Percentiles rank a stretch among this genome's conserved stretches.
phyloP scores from a whole-genome alignment of 2,113 vertebrate species.

The Xiphorhynchus elegans region DNA sequence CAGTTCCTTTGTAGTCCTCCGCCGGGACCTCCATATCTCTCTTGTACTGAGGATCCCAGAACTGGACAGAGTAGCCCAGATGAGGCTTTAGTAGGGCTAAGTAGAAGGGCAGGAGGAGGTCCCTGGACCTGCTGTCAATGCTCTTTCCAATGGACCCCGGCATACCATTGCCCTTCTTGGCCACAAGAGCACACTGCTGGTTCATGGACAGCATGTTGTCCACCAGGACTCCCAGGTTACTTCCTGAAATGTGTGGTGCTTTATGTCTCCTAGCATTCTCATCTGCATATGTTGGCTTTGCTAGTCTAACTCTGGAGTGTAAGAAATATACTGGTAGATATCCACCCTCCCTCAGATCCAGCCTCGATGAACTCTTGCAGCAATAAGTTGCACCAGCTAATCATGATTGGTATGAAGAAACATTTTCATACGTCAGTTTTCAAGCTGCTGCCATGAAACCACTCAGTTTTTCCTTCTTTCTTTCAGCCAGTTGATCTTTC shows the following conservation, averaged over 20 bases:
- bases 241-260: neutral
- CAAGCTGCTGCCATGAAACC: neutral
- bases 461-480: neutral
- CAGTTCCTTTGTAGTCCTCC: neutral
- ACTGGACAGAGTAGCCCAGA: neutral
- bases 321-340: neutral
- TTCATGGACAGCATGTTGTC: neutral
- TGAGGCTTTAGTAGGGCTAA: neutral
- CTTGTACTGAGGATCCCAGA: neutral
- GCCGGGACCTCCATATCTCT: neutral
- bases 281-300: neutral
- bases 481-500: conserved; percentile 1
- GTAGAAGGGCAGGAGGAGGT: neutral
- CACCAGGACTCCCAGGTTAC: neutral
- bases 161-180: neutral
- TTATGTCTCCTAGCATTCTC: neutral
- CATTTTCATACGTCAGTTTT: neutral
- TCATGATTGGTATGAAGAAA: neutral
- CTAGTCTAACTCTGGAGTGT: neutral
- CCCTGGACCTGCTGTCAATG: accelerated
- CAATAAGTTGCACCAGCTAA: conserved; percentile 5
- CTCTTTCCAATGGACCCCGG: neutral
- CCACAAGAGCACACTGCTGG: too few relatives aligned
- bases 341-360: neutral
- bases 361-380: neutral